Evolutionary conservation across 2,797 vertebrate species (phyloP).

Genomic region (Orestias chungarensis): DNA sequence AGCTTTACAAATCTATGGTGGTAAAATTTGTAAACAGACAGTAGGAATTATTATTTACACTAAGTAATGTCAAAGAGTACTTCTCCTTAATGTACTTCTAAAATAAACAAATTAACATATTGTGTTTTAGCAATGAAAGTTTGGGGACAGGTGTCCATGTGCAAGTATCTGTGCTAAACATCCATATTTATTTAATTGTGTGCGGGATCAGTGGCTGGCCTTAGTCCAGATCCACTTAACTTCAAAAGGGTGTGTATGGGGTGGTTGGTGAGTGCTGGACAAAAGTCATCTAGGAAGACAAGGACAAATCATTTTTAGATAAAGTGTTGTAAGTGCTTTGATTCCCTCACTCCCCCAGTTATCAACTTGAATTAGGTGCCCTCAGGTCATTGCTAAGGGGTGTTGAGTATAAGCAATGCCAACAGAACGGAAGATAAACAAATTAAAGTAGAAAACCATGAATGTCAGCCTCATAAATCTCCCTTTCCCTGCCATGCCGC

Average conservation of each 20-base stretch:
- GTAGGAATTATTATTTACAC: neutral
- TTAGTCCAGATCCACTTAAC: constrained; percentile 77
- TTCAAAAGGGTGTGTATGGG: constrained; percentile 70
- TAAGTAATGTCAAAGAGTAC: neutral
- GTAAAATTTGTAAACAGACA: neutral
- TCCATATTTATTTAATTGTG: constrained; percentile 76
- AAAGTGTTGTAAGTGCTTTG: constrained; percentile 80
- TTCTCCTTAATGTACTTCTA: neutral
- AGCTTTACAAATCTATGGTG: neutral
- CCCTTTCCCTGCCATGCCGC: constrained; percentile 30
- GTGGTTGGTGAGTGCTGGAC: constrained; percentile 68
- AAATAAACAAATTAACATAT: neutral
- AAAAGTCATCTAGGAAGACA: constrained; percentile 78
- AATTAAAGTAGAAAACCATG: constrained; percentile 79
- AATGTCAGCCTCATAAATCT: constrained; percentile 76
- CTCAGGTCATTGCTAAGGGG: constrained; percentile 62
- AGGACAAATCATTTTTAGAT: constrained; percentile 84
- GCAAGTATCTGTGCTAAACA: constrained; percentile 39
- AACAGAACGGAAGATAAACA: constrained; percentile 66
- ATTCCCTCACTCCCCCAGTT: constrained; percentile 71
- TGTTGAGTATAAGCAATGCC: constrained; percentile 75
- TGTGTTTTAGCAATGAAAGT: neutral
- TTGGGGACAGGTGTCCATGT: constrained; percentile 6
- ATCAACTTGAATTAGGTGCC: constrained; percentile 75
- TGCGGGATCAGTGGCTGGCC: constrained; percentile 71